Conservation (phyloP, 2,113 vertebrate species). For the Entosphenus tridentatus region DNA sequence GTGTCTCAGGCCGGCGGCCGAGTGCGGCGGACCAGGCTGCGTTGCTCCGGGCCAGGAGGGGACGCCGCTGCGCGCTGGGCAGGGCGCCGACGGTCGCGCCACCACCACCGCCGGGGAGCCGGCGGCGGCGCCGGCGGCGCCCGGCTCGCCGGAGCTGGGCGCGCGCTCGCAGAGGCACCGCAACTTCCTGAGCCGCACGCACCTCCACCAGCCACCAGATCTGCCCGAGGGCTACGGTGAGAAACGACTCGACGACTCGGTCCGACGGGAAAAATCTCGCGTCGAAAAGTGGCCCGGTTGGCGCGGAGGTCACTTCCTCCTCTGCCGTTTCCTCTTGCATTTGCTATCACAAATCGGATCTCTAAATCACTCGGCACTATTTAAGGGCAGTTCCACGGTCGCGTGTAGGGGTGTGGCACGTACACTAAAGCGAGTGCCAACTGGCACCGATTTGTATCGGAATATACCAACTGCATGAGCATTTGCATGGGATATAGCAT, state of each 20-base stretch:
- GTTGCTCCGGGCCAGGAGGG: slow-evolving; percentile 67
- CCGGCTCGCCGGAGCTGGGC: slow-evolving; percentile 47
- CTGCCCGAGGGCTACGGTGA: slow-evolving; percentile 78
- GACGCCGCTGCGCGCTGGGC: slow-evolving; percentile 56
- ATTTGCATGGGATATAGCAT: too few species aligned
- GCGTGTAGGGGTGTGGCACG: too few species aligned
- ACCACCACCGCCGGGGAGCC: slow-evolving; percentile 10
- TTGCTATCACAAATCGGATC: too few species aligned
- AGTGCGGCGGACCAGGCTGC: slow-evolving; percentile 81
- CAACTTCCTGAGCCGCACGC: slow-evolving; percentile 92
- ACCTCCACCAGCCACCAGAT: slow-evolving; percentile 73
- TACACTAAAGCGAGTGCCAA: too few species aligned
- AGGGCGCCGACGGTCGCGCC: slow-evolving; percentile 29
- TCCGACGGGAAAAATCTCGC: too few species aligned
- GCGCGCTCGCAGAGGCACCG: slow-evolving; percentile 71
- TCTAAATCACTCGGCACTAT: too few species aligned
- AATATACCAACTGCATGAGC: too few species aligned
- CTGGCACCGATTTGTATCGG: too few species aligned
- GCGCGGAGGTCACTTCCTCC: too few species aligned
- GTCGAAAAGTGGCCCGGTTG: too few species aligned
- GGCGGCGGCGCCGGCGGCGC: slow-evolving; percentile 41
- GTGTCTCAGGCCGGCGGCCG: slow-evolving; percentile 45
- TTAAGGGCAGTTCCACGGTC: too few species aligned
- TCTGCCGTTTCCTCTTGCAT: too few species aligned
- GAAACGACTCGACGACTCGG: slow-evolving; percentile 9